A percentile compares a stretch with the other conserved stretches of the same genome.
phyloP scores from a whole-genome alignment of 2,113 vertebrate species.

The Dipodomys stephensi region DNA sequence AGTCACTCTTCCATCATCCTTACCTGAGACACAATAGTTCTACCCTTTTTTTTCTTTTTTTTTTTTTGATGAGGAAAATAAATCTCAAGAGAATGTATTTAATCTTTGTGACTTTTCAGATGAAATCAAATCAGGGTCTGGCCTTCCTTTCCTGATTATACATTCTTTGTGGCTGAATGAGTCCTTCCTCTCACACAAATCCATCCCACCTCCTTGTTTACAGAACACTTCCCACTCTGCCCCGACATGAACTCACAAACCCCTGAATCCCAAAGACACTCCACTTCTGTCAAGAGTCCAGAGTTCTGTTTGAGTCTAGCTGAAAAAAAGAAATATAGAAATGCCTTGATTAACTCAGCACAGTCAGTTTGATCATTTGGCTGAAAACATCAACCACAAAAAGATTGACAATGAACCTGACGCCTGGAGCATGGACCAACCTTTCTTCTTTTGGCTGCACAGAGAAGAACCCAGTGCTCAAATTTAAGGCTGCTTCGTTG shows the following conservation, averaged over 20 bases:
- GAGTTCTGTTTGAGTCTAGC: neutral
- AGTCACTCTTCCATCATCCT: constrained; percentile 78
- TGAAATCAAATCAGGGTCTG: neutral
- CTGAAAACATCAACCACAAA: neutral
- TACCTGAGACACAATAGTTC: constrained; percentile 66
- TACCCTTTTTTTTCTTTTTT: neutral
- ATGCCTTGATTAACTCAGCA: neutral
- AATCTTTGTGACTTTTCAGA: constrained; percentile 32
- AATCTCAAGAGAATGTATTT: constrained; percentile 36
- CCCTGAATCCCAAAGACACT: neutral
- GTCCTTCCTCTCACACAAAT: neutral
- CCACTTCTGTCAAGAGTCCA: neutral
- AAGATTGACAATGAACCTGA: neutral
- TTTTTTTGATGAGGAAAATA: constrained; percentile 46
- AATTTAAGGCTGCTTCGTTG: neutral
- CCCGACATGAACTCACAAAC: neutral
- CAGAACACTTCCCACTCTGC: neutral
- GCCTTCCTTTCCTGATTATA: neutral
- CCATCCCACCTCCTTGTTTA: neutral
- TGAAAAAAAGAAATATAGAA: neutral
- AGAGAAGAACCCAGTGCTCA: neutral
- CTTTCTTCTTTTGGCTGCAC: neutral
- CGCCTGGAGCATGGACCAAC: neutral
- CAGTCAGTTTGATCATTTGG: neutral
- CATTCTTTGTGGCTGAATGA: neutral